Evolutionary conservation across 2,797 vertebrate species (phyloP).

Genomic region (Danio tinwini): DNA sequence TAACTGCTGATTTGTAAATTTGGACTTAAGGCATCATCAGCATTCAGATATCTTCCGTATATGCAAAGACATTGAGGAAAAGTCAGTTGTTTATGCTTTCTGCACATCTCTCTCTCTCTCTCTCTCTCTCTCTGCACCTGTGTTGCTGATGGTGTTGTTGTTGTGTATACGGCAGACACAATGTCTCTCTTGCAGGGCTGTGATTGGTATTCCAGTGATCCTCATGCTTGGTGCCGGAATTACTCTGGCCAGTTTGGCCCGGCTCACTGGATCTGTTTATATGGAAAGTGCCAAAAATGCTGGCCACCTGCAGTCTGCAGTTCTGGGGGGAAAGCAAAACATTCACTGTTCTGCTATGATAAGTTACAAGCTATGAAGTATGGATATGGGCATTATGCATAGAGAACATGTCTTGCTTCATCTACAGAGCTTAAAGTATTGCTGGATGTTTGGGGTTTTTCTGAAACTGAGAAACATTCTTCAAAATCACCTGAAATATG

Average conservation of each 20-base stretch:
- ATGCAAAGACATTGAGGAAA: background rate
- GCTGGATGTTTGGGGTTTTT: background rate
- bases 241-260: constrained; percentile 39
- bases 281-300: constrained; percentile 34
- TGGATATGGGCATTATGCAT: background rate
- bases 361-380: constrained; percentile 9
- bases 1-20: background rate
- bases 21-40: background rate
- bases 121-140: constrained; percentile 57
- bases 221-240: constrained; percentile 34
- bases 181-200: constrained; percentile 51
- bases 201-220: constrained; percentile 66
- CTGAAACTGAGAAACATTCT: background rate
- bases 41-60: background rate
- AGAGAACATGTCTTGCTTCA: background rate
- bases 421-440: background rate
- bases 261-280: constrained; percentile 33
- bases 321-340: constrained; percentile 20
- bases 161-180: constrained; percentile 49
- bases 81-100: constrained; percentile 23
- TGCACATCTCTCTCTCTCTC: constrained; percentile 34
- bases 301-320: constrained; percentile 37
- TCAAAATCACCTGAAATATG: background rate
- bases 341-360: constrained; percentile 20
- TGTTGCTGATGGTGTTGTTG: constrained; percentile 42